These are phyloP conservation scores for Perognathus longimembris DNA, from an alignment of 2,113 vertebrate genomes.

Conservation along the genomic window DNA sequence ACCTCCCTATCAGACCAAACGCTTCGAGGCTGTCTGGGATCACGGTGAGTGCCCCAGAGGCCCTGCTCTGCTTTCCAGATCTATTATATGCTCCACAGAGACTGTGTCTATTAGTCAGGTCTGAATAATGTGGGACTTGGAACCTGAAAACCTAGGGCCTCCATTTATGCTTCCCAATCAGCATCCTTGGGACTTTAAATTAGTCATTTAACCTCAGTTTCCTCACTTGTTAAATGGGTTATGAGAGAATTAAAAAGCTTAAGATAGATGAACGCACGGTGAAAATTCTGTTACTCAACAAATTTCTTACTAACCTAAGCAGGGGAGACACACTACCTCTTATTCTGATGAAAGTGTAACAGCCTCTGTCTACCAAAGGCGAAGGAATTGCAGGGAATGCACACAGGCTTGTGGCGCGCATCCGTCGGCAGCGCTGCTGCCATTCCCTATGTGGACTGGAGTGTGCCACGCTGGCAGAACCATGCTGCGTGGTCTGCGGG, in stretches of 20 bases:
- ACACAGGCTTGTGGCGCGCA: too few relatives aligned
- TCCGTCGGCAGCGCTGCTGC: too few relatives aligned
- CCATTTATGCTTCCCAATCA: not conserved
- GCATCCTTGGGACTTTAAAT: not conserved
- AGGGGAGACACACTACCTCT: not conserved
- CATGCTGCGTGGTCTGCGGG: not conserved
- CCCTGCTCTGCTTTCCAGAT: not conserved
- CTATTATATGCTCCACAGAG: not conserved
- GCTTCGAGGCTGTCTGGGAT: not conserved
- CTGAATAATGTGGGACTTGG: not conserved
- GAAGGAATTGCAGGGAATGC: too few relatives aligned
- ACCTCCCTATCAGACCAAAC: not conserved
- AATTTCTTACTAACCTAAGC: not conserved
- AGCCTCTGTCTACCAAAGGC: too few relatives aligned
- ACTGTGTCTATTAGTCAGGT: not conserved
- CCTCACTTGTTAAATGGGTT: conserved; percentile 19
- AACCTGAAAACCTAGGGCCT: not conserved
- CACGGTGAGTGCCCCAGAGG: not conserved
- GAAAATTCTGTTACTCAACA: not conserved
- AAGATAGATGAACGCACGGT: not conserved
- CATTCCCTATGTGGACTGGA: not conserved
- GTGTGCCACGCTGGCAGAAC: too few relatives aligned
- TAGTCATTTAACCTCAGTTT: not conserved
- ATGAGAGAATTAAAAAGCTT: not conserved
- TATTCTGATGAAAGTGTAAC: too few relatives aligned